Evolutionary conservation across 2,113 vertebrate genomes (phyloP), one percentile per base, ranked within the genome.

Genomic region (Pelecanoides urinatrix): DNA sequence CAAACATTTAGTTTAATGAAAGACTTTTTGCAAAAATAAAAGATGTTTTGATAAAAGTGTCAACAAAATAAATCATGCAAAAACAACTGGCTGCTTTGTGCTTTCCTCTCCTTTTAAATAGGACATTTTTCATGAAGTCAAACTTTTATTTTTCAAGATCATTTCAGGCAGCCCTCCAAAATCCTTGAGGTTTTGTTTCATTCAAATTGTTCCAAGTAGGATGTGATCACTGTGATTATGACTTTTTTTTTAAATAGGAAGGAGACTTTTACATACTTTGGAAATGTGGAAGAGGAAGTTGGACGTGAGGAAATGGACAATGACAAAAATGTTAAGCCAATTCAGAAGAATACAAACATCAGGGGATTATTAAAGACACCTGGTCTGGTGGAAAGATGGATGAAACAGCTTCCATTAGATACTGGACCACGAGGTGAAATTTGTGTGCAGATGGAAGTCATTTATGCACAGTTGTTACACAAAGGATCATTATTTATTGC

Each of bases 401-500:
- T 94, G 59, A 90, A 85, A 70, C 6, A 38, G 56, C 30, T 90
- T 70, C 70, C 79, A 73, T 75, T 75, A 74, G 66, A 73, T 71
- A 88, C 50, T 91, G 72, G 75, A 94, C 86, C 86, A 84, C 16
- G 5, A 94, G 23, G 40, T 66, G 29, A 71, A 95, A 95, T 87
- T 79, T 67, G 78, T 72, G 34, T 81, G 82, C 95, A 91, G 68
- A 82, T 67, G 9, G 66, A 96, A 96, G 65, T 85, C 90, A 95
- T 95, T 96, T 86, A 95, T 82, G 63, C 82, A 78, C 67, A 73
- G 59, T 49, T 90, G n/a, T 71, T 96, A 93, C 75, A 96, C 34
- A 76, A 76, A 97, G 65, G 59, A 96, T 86, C 77, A 45, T 67
- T 68, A 95, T 94, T 97, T 97, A 96, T 88, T 90, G 92, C 81